Evolutionary conservation across 2,797 vertebrate species (phyloP).

Genomic region (Salarias fasciatus): DNA sequence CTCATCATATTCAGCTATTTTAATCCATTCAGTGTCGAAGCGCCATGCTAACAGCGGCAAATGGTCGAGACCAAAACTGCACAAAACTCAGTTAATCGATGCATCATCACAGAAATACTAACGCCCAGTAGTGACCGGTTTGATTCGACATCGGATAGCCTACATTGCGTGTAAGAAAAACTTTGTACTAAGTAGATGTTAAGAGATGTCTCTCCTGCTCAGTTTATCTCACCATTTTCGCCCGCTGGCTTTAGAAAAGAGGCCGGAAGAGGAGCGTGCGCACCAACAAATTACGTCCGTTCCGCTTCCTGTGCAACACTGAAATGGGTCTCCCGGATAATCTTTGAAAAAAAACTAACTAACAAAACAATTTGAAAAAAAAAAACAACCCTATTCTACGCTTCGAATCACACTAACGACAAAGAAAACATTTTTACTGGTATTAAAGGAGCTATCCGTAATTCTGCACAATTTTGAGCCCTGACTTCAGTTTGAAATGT

Average conservation of each 20-base stretch:
- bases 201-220: constrained; percentile 61
- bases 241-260: constrained; percentile 82
- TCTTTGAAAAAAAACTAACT: too few relatives aligned
- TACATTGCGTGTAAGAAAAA: not conserved
- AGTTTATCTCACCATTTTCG: constrained; percentile 84
- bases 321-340: constrained; percentile 50
- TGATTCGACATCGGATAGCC: not conserved
- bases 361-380: too few relatives aligned
- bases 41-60: constrained; percentile 15
- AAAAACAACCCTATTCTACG: too few relatives aligned
- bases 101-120: constrained; percentile 48
- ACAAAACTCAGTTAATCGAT: not conserved
- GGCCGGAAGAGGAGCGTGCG: constrained; percentile 67
- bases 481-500: too few relatives aligned
- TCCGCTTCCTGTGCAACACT: constrained; percentile 70
- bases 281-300: constrained; percentile 65
- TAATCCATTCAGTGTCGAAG: not conserved
- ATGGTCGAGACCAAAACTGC: not conserved
- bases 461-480: too few relatives aligned
- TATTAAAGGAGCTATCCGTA: too few relatives aligned
- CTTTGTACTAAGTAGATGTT: constrained; percentile 71
- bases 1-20: rapidly evolving
- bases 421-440: too few relatives aligned
- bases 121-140: not conserved
- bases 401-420: too few relatives aligned